These are phyloP conservation scores for Ctenoplectra terminalis DNA, from an alignment of 1,140 invertebrate species.

Conservation along the genomic window DNA sequence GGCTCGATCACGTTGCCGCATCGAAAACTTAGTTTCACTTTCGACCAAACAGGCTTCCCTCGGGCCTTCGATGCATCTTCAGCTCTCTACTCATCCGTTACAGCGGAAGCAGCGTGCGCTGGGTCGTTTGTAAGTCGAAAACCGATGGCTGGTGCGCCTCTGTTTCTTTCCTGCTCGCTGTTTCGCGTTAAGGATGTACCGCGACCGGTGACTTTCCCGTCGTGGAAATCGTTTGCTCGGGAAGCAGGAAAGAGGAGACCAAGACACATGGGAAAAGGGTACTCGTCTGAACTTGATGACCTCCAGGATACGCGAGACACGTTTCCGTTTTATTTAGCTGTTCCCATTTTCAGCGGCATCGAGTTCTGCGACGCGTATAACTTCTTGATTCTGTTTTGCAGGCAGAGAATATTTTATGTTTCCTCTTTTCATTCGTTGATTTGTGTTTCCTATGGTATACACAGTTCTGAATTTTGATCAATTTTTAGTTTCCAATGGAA, in stretches of 20 bases:
- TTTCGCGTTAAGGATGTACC: slow-evolving; percentile 3
- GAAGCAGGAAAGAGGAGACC: slow-evolving; percentile 6
- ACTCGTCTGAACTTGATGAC: slow-evolving; percentile 10
- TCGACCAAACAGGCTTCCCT: slow-evolving; percentile 1
- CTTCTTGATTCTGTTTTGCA: not conserved
- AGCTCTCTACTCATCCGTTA: slow-evolving; percentile 60
- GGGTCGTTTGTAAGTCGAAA: slow-evolving; percentile 48
- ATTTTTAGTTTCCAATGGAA: too few species aligned
- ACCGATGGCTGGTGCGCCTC: slow-evolving; percentile 1
- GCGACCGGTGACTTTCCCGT: slow-evolving; percentile 52
- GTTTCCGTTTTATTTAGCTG: not conserved
- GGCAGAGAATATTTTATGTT: not conserved
- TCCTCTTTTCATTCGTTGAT: not conserved
- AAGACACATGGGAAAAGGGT: slow-evolving; percentile 20
- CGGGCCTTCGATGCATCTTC: slow-evolving; percentile 6
- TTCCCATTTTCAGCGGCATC: not conserved
- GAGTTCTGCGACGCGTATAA: not conserved
- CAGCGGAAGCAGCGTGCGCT: slow-evolving; percentile 55
- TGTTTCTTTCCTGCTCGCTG: not conserved
- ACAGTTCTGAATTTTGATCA: too few species aligned
- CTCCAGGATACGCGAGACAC: not conserved
- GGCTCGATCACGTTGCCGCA: not conserved
- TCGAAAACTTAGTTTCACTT: slow-evolving; percentile 30
- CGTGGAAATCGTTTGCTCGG: slow-evolving; percentile 19
- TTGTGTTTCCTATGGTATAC: not conserved